Base-by-base conservation (phyloP, 2,888 invertebrate genomes). In the Drosophila monieri region DNA sequence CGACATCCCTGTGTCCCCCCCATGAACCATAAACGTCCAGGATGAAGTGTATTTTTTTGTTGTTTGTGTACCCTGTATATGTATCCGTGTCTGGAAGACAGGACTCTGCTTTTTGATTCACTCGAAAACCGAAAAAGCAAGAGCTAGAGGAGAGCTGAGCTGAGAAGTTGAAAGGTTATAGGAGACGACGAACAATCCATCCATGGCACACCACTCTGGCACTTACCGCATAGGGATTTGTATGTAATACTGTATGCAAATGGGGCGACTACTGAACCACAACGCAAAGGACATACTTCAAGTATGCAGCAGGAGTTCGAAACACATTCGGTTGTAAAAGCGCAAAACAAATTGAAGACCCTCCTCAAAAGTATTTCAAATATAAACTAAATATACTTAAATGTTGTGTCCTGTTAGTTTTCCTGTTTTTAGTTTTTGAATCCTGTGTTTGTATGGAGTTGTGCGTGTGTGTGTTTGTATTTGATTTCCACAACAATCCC, bases 151-250 rank as follows among this genome's bases (percentile, higher is more conserved):
- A 21, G 18, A 43, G 41, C 18, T 18, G 18, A 18, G n/a, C n/a
- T 10, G 15, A 21, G 21, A 21, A 41, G 15, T 18, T 18, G 1
- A 35, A 23, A 49, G 32, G 14, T 6, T 15, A 46, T 15, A 37
- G 5, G 9, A 35, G 23, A 27, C n/a, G n/a, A 49, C 25, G 27
- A 46, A 21, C 74, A 80, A 58, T 78, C 86, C 80, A 80, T 80
- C 86, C 78, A 83, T 47, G 64, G 64, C 64, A 68, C 53, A 68
- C 74, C 74, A 77, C 84, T 72, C 60, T 79, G 77, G 78, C 78
- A 83, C 84, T 78, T 68, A 74, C 60, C 54, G 68, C 51, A 72
- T 80, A 79, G 80, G 79, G 80, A 85, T 80, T 74, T 68, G 85
- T 68, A 80, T 78, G 85, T 49, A 69, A 85, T 49, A 69, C 9